Conservation (phyloP, 1,140 invertebrate genomes). For the Heliconius congener region DNA sequence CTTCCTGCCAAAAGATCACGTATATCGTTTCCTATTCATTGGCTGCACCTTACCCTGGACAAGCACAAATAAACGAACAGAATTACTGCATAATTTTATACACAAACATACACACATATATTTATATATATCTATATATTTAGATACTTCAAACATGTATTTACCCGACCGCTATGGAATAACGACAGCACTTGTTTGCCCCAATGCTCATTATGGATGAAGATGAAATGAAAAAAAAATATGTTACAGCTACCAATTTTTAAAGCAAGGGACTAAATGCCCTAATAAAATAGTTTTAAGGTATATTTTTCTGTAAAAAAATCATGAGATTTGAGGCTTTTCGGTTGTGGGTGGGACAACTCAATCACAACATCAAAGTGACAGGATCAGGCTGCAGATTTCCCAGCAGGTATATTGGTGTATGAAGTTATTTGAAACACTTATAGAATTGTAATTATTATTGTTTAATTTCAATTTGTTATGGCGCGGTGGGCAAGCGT, state of each 20-base stretch:
- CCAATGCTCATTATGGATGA: conserved; percentile 18
- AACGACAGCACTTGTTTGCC: conserved; percentile 16
- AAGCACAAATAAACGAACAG: neutral
- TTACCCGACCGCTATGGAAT: neutral
- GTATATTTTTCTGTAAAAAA: neutral
- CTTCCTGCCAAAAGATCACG: neutral
- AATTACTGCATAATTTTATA: neutral
- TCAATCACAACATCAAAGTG: conserved; percentile 26
- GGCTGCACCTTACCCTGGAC: neutral
- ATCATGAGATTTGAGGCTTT: neutral
- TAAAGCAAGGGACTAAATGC: neutral
- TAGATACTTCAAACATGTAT: conserved; percentile 16
- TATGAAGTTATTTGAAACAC: neutral
- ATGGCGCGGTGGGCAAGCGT: too few relatives aligned
- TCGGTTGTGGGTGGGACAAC: neutral
- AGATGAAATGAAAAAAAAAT: conserved; percentile 13
- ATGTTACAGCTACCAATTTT: neutral
- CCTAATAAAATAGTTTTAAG: fast-evolving
- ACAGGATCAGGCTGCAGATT: conserved; percentile 16
- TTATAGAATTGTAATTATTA: neutral
- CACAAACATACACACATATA: neutral
- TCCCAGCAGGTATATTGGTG: conserved; percentile 11
- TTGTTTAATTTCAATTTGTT: neutral
- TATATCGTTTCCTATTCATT: conserved; percentile 1
- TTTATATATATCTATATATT: neutral